Conservation (phyloP, 1,140 invertebrate genomes). For the Orius insidiosus region DNA sequence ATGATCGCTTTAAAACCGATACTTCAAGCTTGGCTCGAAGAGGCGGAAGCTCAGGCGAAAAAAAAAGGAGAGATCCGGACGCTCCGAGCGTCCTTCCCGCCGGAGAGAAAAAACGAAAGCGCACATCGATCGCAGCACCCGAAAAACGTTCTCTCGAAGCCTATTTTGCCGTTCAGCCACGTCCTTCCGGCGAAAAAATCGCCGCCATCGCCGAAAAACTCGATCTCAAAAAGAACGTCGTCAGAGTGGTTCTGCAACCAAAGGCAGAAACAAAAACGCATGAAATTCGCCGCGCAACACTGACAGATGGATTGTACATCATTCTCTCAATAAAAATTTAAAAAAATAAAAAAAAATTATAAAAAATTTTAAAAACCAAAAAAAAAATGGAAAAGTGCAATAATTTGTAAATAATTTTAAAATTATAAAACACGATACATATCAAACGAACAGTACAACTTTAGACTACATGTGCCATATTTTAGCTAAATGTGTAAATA, state of each 20-base stretch:
- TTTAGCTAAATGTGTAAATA: no score
- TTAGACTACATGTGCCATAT: no score
- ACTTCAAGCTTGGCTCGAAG: conserved; percentile 95
- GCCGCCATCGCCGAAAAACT: conserved; percentile 98
- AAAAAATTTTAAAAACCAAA: no score
- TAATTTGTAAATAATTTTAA: conserved; percentile 7
- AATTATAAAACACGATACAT: neutral
- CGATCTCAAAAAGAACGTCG: conserved; percentile 99
- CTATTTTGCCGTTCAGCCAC: conserved; percentile 95
- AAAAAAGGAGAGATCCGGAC: conserved; percentile 79
- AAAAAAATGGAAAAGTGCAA: conserved; percentile 9
- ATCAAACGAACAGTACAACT: no score
- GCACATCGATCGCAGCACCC: conserved; percentile 96
- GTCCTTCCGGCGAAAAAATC: conserved; percentile 97
- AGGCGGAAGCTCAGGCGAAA: conserved; percentile 87
- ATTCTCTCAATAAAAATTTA: conserved; percentile 7
- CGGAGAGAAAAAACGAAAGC: conserved; percentile 94
- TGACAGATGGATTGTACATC: conserved; percentile 35
- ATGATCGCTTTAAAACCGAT: conserved; percentile 99
- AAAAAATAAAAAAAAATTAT: neutral
- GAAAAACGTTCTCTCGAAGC: conserved; percentile 96
- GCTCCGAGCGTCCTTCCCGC: conserved; percentile 78
- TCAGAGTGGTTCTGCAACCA: conserved; percentile 99
- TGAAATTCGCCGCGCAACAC: conserved; percentile 96
- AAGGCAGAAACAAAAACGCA: conserved; percentile 94